A percentile compares a stretch with the other conserved stretches of the same genome.
These are phyloP conservation scores for Mnemiopsis leidyi DNA, from an alignment of 37 sponge, comb jelly and placozoan genomes.

Conservation along the genomic window DNA sequence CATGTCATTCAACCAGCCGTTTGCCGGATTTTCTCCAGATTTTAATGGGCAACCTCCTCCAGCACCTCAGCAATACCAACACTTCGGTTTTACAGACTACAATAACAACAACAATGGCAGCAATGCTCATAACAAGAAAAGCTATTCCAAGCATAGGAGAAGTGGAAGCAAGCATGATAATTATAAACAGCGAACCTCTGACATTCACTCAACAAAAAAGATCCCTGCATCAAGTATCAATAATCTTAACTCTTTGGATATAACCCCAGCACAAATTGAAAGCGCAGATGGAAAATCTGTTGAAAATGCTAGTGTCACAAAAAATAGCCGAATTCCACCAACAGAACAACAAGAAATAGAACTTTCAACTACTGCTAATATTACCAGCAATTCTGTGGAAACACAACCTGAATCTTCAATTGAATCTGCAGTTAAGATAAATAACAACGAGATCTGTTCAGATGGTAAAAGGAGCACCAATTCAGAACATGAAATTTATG, in stretches of 20 bases:
- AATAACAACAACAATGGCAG: neutral
- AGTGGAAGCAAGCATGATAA: neutral
- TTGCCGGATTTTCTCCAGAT: slow-evolving; percentile 3
- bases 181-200: neutral
- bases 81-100: neutral
- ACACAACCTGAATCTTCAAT: neutral
- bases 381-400: neutral
- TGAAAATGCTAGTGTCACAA: neutral
- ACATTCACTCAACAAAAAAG: neutral
- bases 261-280: neutral
- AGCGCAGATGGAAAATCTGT: neutral
- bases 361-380: neutral
- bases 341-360: neutral
- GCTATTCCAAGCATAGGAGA: slow-evolving; percentile 1
- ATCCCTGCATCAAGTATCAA: neutral
- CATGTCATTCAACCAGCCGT: slow-evolving; percentile 50
- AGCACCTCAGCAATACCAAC: slow-evolving; percentile 3
- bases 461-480: neutral
- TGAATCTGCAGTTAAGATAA: neutral
- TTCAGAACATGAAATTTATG: neutral
- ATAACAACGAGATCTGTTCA: neutral
- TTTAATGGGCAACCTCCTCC: neutral
- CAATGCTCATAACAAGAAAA: neutral
- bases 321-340: neutral
- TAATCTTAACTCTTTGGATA: neutral